Evolutionary conservation across 1,140 invertebrate species (phyloP), one percentile per base, ranked within the genome.

Genomic region (Brachionus koreanus): DNA sequence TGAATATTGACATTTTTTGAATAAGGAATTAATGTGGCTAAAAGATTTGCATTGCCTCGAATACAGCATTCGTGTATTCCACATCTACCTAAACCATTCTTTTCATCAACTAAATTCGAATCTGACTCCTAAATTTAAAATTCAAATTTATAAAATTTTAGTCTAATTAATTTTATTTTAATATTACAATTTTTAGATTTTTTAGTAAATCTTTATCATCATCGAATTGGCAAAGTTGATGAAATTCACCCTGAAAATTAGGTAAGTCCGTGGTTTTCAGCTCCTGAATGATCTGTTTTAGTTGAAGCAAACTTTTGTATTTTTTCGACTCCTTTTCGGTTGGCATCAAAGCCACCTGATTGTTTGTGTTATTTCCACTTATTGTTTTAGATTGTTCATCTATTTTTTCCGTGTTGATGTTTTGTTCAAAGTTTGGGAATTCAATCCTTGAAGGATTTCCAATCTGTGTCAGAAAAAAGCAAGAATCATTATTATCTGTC

Each of bases 41-140:
- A 25, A 23, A 61, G 16, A 23, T 79, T 43, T 33, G 49, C 10
- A 35, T 79, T 79, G n/a, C 76, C 76, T 23, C 49, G 37, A 39
- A 79, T 61, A 49, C 76, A 79, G 39, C 76, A 79, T 33, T 79
- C 76, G 12, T 79, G 76, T 39, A 79, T 79, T 25, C 76, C 16
- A 33, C 16, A 61, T 12, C 76, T 7, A 35, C 76, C 76, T 13
- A 79, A n/a, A 35, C 39, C 61, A 35, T 61, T 57, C 19, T 61
- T 43, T 65, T 79, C 37, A 29, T 39, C 19, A 7, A 79, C 23
- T 10, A 79, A 9, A 9, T n/a, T 23, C 4, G 12, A 46, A 19
- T 69, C 7, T 39, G 13, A 19, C 37, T 69, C 37, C 65, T 69
- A n/a, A 33, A 37, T 65, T 65, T 29, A 2, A 29, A 29, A 29